Percentiles rank a stretch among this genome's conserved stretches.
phyloP scores from a whole-genome alignment of 2,113 vertebrate genomes.

The Beaufortia kweichowensis region DNA sequence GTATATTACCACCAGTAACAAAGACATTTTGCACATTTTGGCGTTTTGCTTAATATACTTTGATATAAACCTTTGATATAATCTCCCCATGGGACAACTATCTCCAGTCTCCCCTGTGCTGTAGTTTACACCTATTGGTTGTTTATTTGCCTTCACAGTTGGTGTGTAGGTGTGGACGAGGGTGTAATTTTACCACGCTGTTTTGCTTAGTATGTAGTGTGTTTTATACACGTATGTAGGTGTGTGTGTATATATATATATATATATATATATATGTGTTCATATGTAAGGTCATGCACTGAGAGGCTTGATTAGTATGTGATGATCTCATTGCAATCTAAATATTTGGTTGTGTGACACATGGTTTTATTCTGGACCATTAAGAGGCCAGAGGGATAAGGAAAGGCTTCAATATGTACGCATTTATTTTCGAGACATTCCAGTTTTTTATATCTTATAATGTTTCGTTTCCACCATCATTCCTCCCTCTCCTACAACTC shows the following conservation, averaged over 20 bases:
- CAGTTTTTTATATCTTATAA: background rate
- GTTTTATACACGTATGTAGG: no score
- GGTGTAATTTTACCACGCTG: no score
- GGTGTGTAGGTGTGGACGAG: no score
- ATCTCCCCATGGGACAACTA: no score
- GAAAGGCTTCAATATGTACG: background rate
- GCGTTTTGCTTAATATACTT: no score
- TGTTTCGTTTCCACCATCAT: background rate
- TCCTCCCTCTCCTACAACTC: background rate
- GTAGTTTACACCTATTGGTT: no score
- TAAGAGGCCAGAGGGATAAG: background rate
- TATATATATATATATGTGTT: background rate
- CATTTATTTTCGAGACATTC: background rate
- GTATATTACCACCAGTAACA: no score
- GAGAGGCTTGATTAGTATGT: background rate
- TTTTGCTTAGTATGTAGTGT: no score
- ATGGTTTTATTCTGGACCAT: background rate
- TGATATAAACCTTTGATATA: no score
- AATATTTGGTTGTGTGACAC: background rate
- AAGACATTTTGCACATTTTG: no score
- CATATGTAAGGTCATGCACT: background rate
- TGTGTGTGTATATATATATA: background rate
- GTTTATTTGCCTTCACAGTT: no score
- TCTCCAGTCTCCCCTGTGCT: no score
- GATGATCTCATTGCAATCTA: background rate